Evolutionary conservation across 2,888 invertebrate genomes (phyloP).

Genomic region (Melipona beecheii): DNA sequence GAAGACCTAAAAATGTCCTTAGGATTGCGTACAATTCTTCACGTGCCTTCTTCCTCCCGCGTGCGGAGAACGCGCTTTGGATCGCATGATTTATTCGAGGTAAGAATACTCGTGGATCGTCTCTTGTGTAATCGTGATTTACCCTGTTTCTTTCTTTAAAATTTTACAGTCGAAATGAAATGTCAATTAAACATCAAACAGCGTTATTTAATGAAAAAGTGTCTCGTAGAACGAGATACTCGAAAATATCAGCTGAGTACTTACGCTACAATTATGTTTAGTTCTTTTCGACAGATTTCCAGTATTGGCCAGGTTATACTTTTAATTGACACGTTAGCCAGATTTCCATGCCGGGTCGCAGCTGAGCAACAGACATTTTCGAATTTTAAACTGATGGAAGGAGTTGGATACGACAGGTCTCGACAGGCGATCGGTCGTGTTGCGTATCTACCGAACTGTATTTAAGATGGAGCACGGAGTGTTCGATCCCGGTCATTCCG

Average conservation of each 20-base stretch:
- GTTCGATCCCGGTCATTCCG: slow-evolving; percentile 18
- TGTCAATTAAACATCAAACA: background rate
- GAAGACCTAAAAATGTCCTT: background rate
- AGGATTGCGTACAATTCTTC: background rate
- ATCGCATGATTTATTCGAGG: slow-evolving; percentile 15
- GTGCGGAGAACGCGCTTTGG: background rate
- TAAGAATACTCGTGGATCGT: background rate
- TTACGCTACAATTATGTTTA: background rate
- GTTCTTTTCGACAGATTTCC: background rate
- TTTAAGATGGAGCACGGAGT: background rate
- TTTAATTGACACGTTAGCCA: background rate
- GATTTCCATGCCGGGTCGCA: background rate
- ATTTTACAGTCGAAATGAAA: background rate
- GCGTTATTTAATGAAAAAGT: background rate
- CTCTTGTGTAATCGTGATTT: background rate
- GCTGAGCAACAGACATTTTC: slow-evolving; percentile 1
- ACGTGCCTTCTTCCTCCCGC: slow-evolving; percentile 4
- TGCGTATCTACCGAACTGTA: background rate
- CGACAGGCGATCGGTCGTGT: background rate
- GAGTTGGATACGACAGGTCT: background rate
- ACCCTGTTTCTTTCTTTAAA: background rate
- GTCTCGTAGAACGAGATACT: too few relatives aligned
- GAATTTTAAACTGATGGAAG: background rate
- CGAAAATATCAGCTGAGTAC: background rate
- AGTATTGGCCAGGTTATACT: background rate